phyloP scores from a whole-genome alignment of 2,797 vertebrate species.

The Botia almorhae region DNA sequence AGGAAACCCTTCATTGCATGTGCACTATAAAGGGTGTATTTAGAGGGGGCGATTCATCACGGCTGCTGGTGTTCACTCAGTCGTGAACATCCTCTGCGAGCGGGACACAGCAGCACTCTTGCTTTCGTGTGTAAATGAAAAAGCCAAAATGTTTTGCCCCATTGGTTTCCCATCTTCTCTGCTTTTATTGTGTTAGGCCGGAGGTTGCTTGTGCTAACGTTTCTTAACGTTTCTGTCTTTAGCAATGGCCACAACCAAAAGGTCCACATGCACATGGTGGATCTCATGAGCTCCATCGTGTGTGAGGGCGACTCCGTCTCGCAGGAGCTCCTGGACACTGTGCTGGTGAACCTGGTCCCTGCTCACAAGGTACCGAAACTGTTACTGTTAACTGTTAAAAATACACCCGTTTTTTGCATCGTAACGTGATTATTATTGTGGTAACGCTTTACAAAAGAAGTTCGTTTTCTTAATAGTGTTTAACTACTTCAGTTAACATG shows the following conservation, averaged over 20 bases:
- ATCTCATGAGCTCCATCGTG: slow-evolving; percentile 99
- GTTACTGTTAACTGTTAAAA: no score
- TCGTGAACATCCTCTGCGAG: slow-evolving; percentile 20
- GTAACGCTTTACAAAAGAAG: no score
- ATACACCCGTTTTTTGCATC: no score
- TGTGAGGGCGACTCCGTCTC: slow-evolving; percentile 98
- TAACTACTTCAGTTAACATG: no score
- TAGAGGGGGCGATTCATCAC: slow-evolving; percentile 12
- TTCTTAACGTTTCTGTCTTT: slow-evolving; percentile 5
- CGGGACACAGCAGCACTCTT: slow-evolving; percentile 2
- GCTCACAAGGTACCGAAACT: slow-evolving; percentile 89
- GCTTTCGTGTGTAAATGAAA: slow-evolving; percentile 43
- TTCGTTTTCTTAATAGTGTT: no score
- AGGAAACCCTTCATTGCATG: slow-evolving; percentile 35
- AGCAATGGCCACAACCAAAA: slow-evolving; percentile 99
- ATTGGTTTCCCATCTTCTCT: neutral
- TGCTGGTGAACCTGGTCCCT: slow-evolving; percentile 95
- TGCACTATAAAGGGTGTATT: slow-evolving; percentile 26
- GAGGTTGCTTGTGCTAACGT: neutral
- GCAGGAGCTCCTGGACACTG: slow-evolving; percentile 95
- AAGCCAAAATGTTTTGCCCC: neutral
- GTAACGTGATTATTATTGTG: no score
- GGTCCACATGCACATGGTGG: slow-evolving; percentile 99
- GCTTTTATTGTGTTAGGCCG: slow-evolving; percentile 20
- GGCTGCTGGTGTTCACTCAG: slow-evolving; percentile 24